A percentile compares a stretch with the other conserved stretches of the same genome.
These are phyloP conservation scores for Bactericera cockerelli DNA, from an alignment of 1,140 invertebrate genomes.

Conservation along the genomic window DNA sequence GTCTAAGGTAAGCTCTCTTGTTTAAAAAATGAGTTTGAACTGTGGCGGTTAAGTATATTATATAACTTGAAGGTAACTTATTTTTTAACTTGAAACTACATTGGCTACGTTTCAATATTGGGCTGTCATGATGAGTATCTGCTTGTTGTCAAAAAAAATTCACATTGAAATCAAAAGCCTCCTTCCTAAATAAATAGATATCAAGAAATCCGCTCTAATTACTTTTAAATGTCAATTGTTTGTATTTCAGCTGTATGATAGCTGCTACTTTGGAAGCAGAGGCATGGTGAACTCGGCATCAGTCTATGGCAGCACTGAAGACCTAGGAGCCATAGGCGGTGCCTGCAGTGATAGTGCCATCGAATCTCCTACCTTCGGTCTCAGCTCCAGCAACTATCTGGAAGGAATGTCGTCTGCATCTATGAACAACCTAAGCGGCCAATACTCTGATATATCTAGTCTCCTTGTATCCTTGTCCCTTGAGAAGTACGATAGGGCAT, in stretches of 20 bases:
- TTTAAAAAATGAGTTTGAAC: background rate
- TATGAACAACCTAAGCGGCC: slow-evolving; percentile 27
- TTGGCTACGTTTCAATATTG: too few relatives aligned
- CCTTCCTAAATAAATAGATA: too few relatives aligned
- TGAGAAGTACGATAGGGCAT: slow-evolving; percentile 54
- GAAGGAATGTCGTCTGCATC: slow-evolving; percentile 35
- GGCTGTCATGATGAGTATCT: too few relatives aligned
- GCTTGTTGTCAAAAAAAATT: too few relatives aligned
- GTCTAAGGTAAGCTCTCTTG: background rate
- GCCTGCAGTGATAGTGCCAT: slow-evolving; percentile 1
- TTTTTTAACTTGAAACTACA: too few relatives aligned
- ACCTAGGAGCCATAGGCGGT: background rate
- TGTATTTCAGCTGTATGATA: background rate
- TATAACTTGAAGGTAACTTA: too few relatives aligned
- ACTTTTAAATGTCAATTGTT: too few relatives aligned
- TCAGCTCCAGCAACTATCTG: slow-evolving; percentile 29
- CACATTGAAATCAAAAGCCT: too few relatives aligned
- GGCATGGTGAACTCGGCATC: background rate
- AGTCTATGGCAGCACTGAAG: background rate
- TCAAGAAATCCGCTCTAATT: too few relatives aligned
- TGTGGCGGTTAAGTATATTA: background rate
- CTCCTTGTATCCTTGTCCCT: slow-evolving; percentile 59
- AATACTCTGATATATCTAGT: slow-evolving; percentile 42
- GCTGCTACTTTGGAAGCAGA: background rate
- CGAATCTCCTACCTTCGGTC: background rate